These are phyloP conservation scores for Hydra vulgaris DNA, from an alignment of 30 jellyfish, hydroid and myxozoan genomes.

Conservation along the genomic window DNA sequence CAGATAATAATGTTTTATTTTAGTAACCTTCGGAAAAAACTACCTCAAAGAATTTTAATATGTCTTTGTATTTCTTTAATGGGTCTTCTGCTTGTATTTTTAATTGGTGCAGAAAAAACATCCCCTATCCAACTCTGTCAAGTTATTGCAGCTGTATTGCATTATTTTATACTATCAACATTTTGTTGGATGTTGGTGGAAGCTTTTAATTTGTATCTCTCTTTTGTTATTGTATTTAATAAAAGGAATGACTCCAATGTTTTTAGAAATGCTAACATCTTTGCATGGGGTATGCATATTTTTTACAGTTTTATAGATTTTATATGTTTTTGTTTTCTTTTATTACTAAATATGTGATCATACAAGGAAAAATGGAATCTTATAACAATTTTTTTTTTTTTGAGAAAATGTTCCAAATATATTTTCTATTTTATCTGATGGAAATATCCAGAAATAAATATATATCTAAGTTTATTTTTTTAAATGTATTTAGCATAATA, in stretches of 20 bases:
- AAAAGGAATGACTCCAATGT: constrained; percentile 6
- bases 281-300: constrained; percentile 83
- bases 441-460: too few relatives aligned
- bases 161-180: constrained; percentile 62
- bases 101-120: constrained; percentile 67
- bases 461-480: too few relatives aligned
- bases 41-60: constrained; percentile 74
- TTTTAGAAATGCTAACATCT: constrained; percentile 11
- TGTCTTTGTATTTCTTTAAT: constrained; percentile 65
- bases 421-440: too few relatives aligned
- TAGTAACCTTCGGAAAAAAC: constrained; percentile 62
- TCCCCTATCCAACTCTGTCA: constrained; percentile 54
- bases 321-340: too few relatives aligned
- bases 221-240: constrained; percentile 50
- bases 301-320: background rate
- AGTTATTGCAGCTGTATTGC: constrained; percentile 55
- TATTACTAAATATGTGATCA: too few relatives aligned
- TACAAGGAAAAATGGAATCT: too few relatives aligned
- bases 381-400: too few relatives aligned
- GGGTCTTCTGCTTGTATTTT: constrained; percentile 37
- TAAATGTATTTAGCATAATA: too few relatives aligned
- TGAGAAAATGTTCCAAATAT: too few relatives aligned
- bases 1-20: background rate
- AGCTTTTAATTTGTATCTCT: constrained; percentile 69
- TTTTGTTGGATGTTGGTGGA: constrained; percentile 92